Evolutionary conservation across 2,113 vertebrate genomes (phyloP).

Genomic region (Eulemur macaco): DNA sequence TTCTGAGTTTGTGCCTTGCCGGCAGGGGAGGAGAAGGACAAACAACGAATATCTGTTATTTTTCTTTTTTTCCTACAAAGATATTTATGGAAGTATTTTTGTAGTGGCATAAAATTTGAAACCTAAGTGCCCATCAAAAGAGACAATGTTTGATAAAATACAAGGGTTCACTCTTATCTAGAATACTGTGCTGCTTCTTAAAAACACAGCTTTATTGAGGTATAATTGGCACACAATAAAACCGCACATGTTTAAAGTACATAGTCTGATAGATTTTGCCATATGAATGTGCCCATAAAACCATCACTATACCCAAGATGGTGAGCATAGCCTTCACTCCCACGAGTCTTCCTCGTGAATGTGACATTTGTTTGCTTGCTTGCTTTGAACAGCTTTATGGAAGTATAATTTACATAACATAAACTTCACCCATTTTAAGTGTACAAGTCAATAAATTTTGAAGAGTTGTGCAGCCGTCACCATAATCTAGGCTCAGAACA

Average conservation of each 20-base stretch:
- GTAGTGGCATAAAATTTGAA: neutral
- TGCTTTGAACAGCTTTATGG: neutral
- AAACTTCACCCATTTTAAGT: neutral
- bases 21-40: rapidly evolving
- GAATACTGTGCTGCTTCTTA: neutral
- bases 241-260: neutral
- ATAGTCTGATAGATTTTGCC: neutral
- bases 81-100: neutral
- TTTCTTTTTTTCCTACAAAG: neutral
- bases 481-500: neutral
- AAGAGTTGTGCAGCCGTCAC: neutral
- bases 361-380: neutral
- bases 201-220: neutral
- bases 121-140: neutral
- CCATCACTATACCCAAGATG: rapidly evolving
- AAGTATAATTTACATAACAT: neutral
- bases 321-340: rapidly evolving
- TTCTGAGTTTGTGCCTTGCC: neutral
- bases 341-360: neutral
- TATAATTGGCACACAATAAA: neutral
- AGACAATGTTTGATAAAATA: neutral
- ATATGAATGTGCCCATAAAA: neutral
- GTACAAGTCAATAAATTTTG: neutral
- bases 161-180: neutral
- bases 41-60: neutral